A percentile compares a stretch with the other conserved stretches of the same genome.
Evolutionary conservation across 2,888 invertebrate species (phyloP).

Genomic region (Aquatica leii): DNA sequence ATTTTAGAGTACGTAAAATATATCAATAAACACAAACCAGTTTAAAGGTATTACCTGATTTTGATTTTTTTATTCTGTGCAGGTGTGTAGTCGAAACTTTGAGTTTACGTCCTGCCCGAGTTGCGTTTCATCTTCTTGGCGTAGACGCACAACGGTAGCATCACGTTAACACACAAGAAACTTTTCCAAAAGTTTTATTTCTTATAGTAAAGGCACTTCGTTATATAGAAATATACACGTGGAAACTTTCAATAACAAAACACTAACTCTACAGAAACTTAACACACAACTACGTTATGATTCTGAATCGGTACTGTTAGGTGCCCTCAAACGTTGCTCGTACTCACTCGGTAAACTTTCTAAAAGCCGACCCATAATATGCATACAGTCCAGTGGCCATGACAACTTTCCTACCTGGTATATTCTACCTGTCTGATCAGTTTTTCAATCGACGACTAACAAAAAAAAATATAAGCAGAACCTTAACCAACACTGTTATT

Average conservation of each 20-base stretch:
- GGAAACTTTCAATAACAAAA: not conserved
- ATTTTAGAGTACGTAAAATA: constrained; percentile 10
- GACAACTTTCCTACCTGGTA: constrained; percentile 36
- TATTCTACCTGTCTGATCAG: constrained; percentile 30
- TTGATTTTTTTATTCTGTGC: not conserved
- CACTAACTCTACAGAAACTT: not conserved
- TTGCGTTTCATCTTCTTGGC: not conserved
- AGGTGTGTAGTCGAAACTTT: not conserved
- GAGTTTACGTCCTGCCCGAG: not conserved
- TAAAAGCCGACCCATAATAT: constrained; percentile 32
- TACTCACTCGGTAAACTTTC: constrained; percentile 37
- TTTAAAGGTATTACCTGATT: not conserved
- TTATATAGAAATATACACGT: not conserved
- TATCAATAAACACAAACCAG: constrained; percentile 13
- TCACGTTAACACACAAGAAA: not conserved
- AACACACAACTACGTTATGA: constrained; percentile 1
- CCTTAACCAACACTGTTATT: too few species aligned
- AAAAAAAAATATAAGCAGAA: too few species aligned
- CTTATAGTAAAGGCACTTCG: too few species aligned
- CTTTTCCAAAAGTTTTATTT: too few species aligned
- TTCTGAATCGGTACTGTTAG: constrained; percentile 28
- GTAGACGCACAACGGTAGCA: not conserved
- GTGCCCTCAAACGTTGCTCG: constrained; percentile 30
- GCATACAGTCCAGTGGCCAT: constrained; percentile 30
- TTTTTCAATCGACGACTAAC: constrained; percentile 14